phyloP scores from a whole-genome alignment of 2,113 vertebrate genomes.

The Montifringilla adamsi region DNA sequence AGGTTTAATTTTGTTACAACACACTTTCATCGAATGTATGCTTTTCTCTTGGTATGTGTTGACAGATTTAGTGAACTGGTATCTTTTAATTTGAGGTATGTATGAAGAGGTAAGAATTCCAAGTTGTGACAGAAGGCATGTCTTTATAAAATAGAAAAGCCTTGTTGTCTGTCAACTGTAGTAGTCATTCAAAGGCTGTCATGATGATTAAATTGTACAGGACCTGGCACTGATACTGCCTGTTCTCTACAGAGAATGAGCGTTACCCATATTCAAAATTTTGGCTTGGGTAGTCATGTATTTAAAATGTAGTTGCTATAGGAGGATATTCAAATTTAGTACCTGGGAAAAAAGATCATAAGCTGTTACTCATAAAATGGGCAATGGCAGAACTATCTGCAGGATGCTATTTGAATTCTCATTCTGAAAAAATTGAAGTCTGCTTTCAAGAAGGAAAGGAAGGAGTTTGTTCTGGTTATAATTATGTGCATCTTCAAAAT shows the following conservation, averaged over 20 bases:
- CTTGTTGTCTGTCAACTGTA: not conserved
- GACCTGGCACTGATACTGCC: not conserved
- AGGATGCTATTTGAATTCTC: not conserved
- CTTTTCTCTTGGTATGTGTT: not conserved
- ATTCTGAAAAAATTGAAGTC: not conserved
- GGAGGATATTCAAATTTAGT: not conserved
- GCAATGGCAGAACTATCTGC: not conserved
- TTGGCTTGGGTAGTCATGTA: not conserved
- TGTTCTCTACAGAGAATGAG: not conserved
- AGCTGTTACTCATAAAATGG: not conserved
- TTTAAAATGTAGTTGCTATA: not conserved
- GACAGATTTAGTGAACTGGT: not conserved
- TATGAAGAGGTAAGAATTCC: not conserved
- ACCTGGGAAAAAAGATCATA: not conserved
- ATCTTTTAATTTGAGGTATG: not conserved
- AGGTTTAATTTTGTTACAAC: not conserved
- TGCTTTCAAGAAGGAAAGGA: not conserved
- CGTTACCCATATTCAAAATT: not conserved
- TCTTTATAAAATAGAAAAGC: not conserved
- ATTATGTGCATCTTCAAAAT: not conserved
- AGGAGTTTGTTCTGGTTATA: not conserved
- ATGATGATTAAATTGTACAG: not conserved
- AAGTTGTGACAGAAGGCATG: not conserved
- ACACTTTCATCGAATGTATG: not conserved
- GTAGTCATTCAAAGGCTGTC: not conserved